These are phyloP conservation scores for Microcebus tavaratra DNA, from an alignment of 2,113 vertebrate genomes.

Conservation along the genomic window DNA sequence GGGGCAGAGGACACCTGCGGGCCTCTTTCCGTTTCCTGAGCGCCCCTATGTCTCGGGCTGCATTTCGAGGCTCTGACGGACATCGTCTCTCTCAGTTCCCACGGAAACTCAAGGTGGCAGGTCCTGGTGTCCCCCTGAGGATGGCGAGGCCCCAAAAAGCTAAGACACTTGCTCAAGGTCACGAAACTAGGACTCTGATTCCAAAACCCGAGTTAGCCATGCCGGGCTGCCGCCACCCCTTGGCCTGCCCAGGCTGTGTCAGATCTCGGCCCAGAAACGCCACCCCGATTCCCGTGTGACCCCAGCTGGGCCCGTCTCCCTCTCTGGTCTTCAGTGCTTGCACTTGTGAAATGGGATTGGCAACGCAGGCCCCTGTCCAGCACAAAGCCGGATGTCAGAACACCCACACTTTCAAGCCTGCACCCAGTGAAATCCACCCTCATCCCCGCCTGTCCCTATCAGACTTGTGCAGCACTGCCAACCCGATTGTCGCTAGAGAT, in stretches of 20 bases:
- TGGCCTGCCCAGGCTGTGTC: not conserved
- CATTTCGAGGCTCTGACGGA: accelerated
- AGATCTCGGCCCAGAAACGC: not conserved
- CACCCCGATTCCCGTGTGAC: not conserved
- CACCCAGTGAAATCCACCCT: accelerated
- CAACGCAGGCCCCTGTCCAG: not conserved
- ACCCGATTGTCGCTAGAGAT: not conserved
- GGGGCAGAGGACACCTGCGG: not conserved
- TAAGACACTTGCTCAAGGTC: not conserved
- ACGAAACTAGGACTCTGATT: not conserved
- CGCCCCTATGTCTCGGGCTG: accelerated
- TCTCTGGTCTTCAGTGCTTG: not conserved
- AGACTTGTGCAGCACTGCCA: accelerated
- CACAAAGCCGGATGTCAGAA: not conserved
- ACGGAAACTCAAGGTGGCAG: not conserved
- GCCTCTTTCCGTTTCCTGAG: not conserved
- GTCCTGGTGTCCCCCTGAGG: not conserved
- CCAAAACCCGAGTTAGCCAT: not conserved
- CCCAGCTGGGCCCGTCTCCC: not conserved
- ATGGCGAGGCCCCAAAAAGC: not conserved
- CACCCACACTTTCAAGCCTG: not conserved
- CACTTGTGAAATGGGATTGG: not conserved
- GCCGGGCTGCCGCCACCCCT: not conserved
- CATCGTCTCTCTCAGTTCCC: not conserved
- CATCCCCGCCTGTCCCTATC: accelerated